Evolutionary conservation across 2,797 vertebrate genomes (phyloP).

Genomic region (Chloroceryle amazona): DNA sequence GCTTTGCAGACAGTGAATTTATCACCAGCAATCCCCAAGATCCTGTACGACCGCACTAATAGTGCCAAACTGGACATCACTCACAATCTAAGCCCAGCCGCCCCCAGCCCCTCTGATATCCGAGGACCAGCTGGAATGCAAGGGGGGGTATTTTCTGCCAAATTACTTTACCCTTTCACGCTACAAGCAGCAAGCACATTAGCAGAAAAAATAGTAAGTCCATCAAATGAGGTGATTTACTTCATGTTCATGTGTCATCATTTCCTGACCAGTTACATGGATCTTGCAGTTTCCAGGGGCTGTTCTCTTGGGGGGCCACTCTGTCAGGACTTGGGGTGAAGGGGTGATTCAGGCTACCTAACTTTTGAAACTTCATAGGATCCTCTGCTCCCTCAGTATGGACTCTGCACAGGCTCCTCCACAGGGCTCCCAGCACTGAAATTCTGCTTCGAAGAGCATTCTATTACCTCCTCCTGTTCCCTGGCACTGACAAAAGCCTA

Average conservation of each 20-base stretch:
- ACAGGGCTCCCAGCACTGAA: not conserved
- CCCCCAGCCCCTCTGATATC: too few relatives aligned
- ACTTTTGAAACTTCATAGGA: not conserved
- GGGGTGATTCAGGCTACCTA: not conserved
- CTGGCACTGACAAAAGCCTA: not conserved
- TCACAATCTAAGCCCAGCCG: too few relatives aligned
- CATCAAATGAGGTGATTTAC: constrained; percentile 70
- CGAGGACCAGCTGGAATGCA: too few relatives aligned
- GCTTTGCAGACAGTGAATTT: too few relatives aligned
- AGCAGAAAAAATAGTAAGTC: constrained; percentile 69
- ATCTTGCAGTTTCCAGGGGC: not conserved
- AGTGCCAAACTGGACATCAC: too few relatives aligned
- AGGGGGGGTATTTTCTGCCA: too few relatives aligned
- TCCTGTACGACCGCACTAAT: too few relatives aligned
- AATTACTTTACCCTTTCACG: too few relatives aligned
- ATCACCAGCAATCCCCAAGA: too few relatives aligned
- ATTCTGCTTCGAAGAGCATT: not conserved
- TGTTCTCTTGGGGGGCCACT: not conserved
- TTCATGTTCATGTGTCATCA: not conserved
- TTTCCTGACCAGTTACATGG: not conserved
- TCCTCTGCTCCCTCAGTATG: not conserved
- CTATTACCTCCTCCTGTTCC: too few relatives aligned
- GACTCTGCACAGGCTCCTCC: fast-evolving
- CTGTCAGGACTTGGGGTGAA: not conserved
- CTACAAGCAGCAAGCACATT: constrained; percentile 66